phyloP scores from a whole-genome alignment of 2,113 vertebrate genomes.

The Dermatemys mawii region DNA sequence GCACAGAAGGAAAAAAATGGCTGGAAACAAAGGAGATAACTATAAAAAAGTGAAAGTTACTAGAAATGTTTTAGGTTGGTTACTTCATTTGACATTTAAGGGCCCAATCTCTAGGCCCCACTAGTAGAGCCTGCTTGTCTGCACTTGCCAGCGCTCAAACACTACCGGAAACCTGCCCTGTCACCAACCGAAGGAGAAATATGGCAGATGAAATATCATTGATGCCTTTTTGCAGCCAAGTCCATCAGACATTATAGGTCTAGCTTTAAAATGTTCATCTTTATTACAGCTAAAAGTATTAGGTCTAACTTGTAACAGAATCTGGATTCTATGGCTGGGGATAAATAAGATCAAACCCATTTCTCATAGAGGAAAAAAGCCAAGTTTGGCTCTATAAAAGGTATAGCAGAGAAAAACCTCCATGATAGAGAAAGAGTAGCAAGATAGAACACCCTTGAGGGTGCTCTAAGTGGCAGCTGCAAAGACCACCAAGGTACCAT shows the following conservation, averaged over 20 bases:
- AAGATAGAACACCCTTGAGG: background rate
- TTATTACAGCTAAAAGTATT: background rate
- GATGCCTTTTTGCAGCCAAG: background rate
- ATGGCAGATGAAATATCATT: background rate
- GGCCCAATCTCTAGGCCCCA: background rate
- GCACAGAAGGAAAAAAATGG: background rate
- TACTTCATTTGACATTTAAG: background rate
- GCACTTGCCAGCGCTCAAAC: background rate
- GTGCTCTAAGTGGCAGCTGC: background rate
- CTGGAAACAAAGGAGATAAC: background rate
- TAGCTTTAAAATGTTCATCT: background rate
- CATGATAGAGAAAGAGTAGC: background rate
- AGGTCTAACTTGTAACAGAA: background rate
- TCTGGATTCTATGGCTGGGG: background rate
- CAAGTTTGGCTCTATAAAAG: background rate
- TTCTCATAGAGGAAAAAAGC: background rate
- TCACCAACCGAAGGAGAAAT: background rate
- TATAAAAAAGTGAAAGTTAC: slow-evolving; percentile 46
- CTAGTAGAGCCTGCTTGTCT: slow-evolving; percentile 22
- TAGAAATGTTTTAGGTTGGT: background rate
- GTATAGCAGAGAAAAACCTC: background rate
- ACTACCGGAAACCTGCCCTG: background rate
- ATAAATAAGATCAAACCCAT: background rate
- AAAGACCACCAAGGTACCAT: background rate
- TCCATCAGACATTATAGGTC: background rate